These are phyloP conservation scores for Dolichopus griseipennis DNA, from an alignment of 2,888 invertebrate species.

Conservation along the genomic window DNA sequence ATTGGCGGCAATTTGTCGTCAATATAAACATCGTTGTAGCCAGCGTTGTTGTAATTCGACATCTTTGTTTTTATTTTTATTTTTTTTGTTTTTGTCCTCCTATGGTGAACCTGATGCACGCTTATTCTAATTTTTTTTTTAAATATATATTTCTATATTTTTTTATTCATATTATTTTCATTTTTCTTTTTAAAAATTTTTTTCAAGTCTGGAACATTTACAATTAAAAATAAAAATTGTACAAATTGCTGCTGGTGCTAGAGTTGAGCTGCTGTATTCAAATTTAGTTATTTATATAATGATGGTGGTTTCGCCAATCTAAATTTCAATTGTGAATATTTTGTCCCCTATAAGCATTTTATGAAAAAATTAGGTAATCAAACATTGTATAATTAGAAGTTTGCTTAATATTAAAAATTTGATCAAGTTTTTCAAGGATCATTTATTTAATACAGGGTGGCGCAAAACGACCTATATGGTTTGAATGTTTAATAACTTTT, in stretches of 20 bases:
- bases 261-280: not conserved
- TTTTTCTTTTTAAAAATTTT: not conserved
- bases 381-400: too few relatives aligned
- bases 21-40: not conserved
- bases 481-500: too few relatives aligned
- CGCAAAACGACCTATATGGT: too few relatives aligned
- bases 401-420: too few relatives aligned
- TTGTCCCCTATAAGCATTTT: too few relatives aligned
- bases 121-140: not conserved
- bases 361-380: too few relatives aligned
- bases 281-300: not conserved
- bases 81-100: not conserved
- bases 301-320: not conserved
- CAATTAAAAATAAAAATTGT: not conserved
- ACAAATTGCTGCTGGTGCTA: not conserved
- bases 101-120: not conserved
- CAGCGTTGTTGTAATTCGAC: too few relatives aligned
- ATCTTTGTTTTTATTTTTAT: too few relatives aligned
- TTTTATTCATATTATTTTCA: too few relatives aligned
- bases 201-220: not conserved
- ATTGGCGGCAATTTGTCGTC: constrained; percentile 1
- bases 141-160: too few relatives aligned
- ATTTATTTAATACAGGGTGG: too few relatives aligned
- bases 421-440: too few relatives aligned
- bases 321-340: not conserved